phyloP scores from a whole-genome alignment of 2,888 invertebrate species.

The Agrotis clavis region DNA sequence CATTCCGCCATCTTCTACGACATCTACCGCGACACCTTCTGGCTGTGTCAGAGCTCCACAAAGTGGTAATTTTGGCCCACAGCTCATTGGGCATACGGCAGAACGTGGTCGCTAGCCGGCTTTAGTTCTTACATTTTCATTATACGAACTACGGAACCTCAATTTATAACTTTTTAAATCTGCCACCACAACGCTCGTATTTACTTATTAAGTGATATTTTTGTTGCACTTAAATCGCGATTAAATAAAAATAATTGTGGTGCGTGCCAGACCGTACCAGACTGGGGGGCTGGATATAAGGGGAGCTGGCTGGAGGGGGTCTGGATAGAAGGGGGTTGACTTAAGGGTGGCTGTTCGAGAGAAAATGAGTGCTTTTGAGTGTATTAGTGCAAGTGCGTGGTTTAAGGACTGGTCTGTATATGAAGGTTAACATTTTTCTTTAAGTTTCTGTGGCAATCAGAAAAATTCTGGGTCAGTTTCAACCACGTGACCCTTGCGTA shows the following conservation, averaged over 20 bases:
- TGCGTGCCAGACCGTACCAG: constrained; percentile 49
- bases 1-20: too few species aligned
- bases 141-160: constrained; percentile 5
- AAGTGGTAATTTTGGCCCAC: too few species aligned
- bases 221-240: constrained; percentile 24
- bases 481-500: too few species aligned
- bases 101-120: too few species aligned
- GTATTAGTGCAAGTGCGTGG: constrained; percentile 34
- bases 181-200: neutral
- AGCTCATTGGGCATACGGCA: too few species aligned
- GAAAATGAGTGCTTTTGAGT: constrained; percentile 34
- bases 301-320: constrained; percentile 11
- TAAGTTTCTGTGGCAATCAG: too few species aligned
- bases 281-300: constrained; percentile 11
- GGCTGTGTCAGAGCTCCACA: too few species aligned
- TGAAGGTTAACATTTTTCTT: neutral
- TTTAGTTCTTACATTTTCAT: too few species aligned
- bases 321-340: neutral
- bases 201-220: constrained; percentile 18
- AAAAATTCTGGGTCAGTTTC: too few species aligned
- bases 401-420: neutral
- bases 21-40: too few species aligned
- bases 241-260: constrained; percentile 58
- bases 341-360: constrained; percentile 14
- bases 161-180: neutral